Percentiles rank a stretch among this genome's conserved stretches.
phyloP scores from a whole-genome alignment of 2,888 invertebrate genomes.

The Drosophila ezoana region DNA sequence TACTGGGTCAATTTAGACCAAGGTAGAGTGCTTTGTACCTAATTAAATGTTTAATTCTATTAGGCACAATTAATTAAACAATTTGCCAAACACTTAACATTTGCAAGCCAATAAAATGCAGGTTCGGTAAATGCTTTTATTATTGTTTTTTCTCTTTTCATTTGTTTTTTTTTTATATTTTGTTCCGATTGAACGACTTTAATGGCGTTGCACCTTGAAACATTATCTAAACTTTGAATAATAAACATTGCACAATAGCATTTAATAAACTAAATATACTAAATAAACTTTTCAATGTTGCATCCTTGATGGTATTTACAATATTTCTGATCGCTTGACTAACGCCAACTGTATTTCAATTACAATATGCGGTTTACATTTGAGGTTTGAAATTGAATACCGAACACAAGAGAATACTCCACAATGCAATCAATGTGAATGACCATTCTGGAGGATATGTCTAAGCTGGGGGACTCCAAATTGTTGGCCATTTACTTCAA shows the following conservation, averaged over 20 bases:
- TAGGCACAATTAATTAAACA: constrained; percentile 17
- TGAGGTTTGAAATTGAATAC: constrained; percentile 34
- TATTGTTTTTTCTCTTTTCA: constrained; percentile 12
- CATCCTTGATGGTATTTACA: constrained; percentile 68
- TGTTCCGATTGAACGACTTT: constrained; percentile 44
- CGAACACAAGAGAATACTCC: constrained; percentile 13
- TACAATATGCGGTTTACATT: constrained; percentile 64
- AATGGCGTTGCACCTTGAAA: constrained; percentile 39
- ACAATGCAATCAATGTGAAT: constrained; percentile 53
- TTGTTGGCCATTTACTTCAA: constrained; percentile 9
- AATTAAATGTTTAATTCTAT: constrained; percentile 11
- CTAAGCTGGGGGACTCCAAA: constrained; percentile 1
- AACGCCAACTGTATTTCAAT: constrained; percentile 58
- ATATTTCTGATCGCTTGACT: constrained; percentile 72
- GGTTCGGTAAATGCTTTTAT: constrained; percentile 45
- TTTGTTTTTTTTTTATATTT: constrained; percentile 2
- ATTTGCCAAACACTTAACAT: constrained; percentile 28
- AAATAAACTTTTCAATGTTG: constrained; percentile 60
- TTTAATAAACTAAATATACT: constrained; percentile 16
- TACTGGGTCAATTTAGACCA: not conserved
- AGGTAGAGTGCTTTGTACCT: not conserved
- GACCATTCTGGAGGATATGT: constrained; percentile 65
- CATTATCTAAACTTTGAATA: constrained; percentile 39
- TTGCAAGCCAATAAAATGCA: constrained; percentile 41
- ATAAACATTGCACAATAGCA: constrained; percentile 17